Base-by-base conservation (phyloP, 2,113 vertebrate species). In the Eclectus roratus region DNA sequence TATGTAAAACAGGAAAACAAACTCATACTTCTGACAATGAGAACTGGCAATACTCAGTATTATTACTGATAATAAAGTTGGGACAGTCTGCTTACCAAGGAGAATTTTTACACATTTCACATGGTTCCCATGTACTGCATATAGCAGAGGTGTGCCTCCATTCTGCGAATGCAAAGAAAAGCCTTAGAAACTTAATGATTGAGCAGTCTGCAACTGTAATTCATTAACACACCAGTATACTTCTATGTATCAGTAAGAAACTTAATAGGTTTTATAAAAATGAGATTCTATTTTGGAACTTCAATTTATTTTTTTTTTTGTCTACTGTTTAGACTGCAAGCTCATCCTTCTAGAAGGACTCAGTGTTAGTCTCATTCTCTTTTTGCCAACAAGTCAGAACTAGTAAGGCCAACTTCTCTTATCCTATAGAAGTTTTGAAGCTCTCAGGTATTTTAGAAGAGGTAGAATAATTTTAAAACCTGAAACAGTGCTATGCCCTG, bases 61-160 rank as follows among this genome's bases (percentile, higher is more conserved):
- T 37, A 81, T 43, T 50, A 65, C 4, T 21, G 23, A 5, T 29
- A 76, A 68, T 31, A n/a, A 49, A 44, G 35, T 69, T 91, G 55
- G 23, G 3, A 80, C 10, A 80, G n/a, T 58, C 23, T 74, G 35
- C 90, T 99, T 97, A 99, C 99, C 99, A 33, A 99, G 96, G 58
- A 99, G 98, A 94, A 99, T 99, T 97, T 99, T 99, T 25, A 99
- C 99, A 96, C 99, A 99, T 88, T 99, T 99, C 73, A 99, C 98
- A 13, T 99, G 99, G 94, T 99, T 99, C 39, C 99, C 99, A 69
- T 99, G 99, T n/a, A 99, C 99, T 13, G 99, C 99, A 58, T 99
- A 99, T 1, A 99, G 98, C 73, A 99, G 88, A 70, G 99, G 99
- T 11, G 99, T 99, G 28, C 99, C 99, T 90, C 99, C 99, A 68